Evolutionary conservation across 1,140 invertebrate species (phyloP), one percentile per base, ranked within the genome.

Genomic region (Vollenhovia emeryi): DNA sequence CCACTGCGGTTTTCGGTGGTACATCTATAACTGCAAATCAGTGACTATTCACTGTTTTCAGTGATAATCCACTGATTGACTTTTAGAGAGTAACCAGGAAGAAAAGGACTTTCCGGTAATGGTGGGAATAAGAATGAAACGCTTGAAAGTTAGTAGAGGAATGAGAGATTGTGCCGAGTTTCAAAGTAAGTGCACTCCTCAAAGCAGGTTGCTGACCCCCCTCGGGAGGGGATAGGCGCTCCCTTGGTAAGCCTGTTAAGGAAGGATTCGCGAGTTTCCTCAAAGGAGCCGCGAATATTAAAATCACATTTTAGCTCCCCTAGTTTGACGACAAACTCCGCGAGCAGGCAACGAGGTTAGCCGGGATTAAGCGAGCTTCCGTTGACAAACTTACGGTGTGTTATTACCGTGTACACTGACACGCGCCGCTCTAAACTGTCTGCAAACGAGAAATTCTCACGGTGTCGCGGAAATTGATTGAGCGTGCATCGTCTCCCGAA

Each of bases 281-380:
- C 92, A 93, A 93, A 93, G 92, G 92, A 91, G 88, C 88, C 85
- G 90, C 89, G 89, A 93, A 93, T 93, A 93, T 93, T 93, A 92
- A 93, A 93, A 93, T 93, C 91, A 92, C 91, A 93, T 93, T 93
- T 93, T 91, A 92, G 74, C 91, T 86, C 84, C 85, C 84, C 87
- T 84, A 86, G 87, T 91, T 86, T 86, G 59, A 90, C 87, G 86
- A 89, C 91, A 88, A 91, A 92, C 90, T 92, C 84, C 75, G 84
- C 62, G 82, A 78, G 69, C 85, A 62, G 82, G 75, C 87, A 93
- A 93, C 87, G 66, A 92, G 86, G 88, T 93, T 93, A 92, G 79
- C 71, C 60, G 64, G 86, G 88, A 93, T 92, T 93, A 91, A 92
- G 86, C 87, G 89, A 91, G 86, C 87, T 88, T 88, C 78, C 85